Base-by-base conservation (phyloP, 2,797 vertebrate species). In the Ctenochaetus hawaiiensis region DNA sequence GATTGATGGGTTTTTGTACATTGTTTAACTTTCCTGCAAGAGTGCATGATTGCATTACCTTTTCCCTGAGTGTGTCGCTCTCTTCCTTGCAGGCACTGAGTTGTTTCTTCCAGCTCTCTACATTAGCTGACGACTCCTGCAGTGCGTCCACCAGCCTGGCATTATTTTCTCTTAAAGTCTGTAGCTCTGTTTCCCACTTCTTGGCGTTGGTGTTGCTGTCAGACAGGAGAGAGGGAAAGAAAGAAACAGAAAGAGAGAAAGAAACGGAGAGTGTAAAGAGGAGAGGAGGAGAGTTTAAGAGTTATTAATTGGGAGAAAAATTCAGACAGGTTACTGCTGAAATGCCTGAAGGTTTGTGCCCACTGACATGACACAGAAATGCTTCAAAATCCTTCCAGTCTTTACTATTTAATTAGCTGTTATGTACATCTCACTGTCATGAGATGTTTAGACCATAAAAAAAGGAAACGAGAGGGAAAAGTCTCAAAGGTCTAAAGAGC, bases 101-200 rank as follows among this genome's bases (percentile, higher is more conserved):
- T 83, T 98, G 97, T 80, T 96, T 95, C 91, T 97, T 99, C 97
- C 98, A 99, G 86, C 96, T 97, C 83, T 99, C 97, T 0, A 96
- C 96, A 56, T 96, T 98, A 89, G 96, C 94, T 0, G 96, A 95
- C 0, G 98, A 97, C 90, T 99, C 97, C 92, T 98, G 96, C 87
- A 99, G 96, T 0, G 97, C 95, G 0, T 96, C 93, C 73, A 90
- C 95, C 83, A 99, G 96, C 64, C 97, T 91, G n/a, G 96, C 95
- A 0, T 99, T 99, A 92, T 96, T 99, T 83, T 99, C 98, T 80
- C 95, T 94, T 86, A 99, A 93, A 0, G 96, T 95, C 93, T 99
- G 97, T 82, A 99, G 93, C 90, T 99, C 98, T 0, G 96, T 95
- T 93, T 99, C 98, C 96, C 96, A 97, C 85, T 99, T 98, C 94